Evolutionary conservation across 2,888 invertebrate genomes (phyloP).

Genomic region (Liposcelis brunnea): DNA sequence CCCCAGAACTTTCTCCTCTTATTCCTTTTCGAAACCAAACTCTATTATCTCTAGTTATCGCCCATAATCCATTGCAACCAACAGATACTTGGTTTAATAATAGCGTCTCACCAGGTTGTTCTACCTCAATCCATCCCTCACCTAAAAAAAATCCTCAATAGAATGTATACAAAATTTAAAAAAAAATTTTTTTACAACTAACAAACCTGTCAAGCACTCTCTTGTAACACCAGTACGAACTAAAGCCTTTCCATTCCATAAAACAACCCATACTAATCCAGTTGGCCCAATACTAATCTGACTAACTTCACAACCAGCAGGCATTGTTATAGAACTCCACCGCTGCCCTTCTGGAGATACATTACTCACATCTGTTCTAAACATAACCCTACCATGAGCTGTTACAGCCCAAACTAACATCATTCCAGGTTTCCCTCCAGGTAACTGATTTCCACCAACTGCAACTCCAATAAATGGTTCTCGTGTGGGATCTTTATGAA

Average conservation of each 20-base stretch:
- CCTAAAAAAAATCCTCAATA: constrained; percentile 26
- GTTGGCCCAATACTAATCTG: constrained; percentile 74
- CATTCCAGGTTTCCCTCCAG: constrained; percentile 47
- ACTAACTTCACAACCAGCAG: constrained; percentile 62
- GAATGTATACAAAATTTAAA: constrained; percentile 8
- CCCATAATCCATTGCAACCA: constrained; percentile 58
- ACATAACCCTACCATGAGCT: constrained; percentile 79
- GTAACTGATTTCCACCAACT: constrained; percentile 69
- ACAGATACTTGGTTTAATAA: constrained; percentile 63
- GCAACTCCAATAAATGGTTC: constrained; percentile 87
- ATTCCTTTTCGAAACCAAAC: constrained; percentile 74
- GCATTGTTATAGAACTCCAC: constrained; percentile 64
- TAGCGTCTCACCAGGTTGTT: constrained; percentile 50
- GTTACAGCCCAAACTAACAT: constrained; percentile 87
- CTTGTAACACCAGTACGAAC: constrained; percentile 71
- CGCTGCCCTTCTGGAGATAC: constrained; percentile 72
- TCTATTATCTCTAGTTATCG: constrained; percentile 61
- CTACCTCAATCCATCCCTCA: constrained; percentile 63
- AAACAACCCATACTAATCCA: constrained; percentile 73
- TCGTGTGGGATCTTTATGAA: constrained; percentile 77
- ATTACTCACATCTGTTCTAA: constrained; percentile 60
- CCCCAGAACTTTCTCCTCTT: constrained; percentile 44
- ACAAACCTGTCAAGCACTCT: constrained; percentile 45
- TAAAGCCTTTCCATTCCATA: constrained; percentile 67
- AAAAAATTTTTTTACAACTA: constrained; percentile 1